phyloP scores from a whole-genome alignment of 1,140 invertebrate genomes.

The Pissodes strobi region DNA sequence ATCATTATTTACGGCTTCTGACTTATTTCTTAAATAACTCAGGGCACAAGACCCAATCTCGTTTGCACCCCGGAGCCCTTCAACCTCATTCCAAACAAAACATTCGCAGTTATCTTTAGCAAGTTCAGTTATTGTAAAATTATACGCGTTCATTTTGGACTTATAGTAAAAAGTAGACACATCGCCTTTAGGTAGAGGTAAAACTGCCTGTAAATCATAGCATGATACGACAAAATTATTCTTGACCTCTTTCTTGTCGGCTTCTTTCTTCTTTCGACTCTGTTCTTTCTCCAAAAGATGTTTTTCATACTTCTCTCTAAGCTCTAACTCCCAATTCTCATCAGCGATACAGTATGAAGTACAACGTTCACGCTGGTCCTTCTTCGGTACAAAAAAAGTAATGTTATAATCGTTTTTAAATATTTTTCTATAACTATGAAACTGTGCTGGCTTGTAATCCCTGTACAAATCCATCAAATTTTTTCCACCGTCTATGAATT shows the following conservation, averaged over 20 bases:
- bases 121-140: conserved; percentile 51
- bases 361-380: too few species aligned
- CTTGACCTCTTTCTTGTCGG: conserved; percentile 35
- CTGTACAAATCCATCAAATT: conserved; percentile 42
- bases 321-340: conserved; percentile 29
- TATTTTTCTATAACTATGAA: conserved; percentile 13
- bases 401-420: conserved; percentile 32
- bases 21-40: conserved; percentile 44
- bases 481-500: conserved; percentile 46
- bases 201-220: conserved; percentile 48
- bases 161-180: conserved; percentile 45
- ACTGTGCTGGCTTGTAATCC: conserved; percentile 34
- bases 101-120: conserved; percentile 39
- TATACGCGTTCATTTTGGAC: conserved; percentile 46
- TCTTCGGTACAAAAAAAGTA: conserved; percentile 24
- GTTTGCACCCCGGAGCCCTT: conserved; percentile 53
- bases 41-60: conserved; percentile 55
- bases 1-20: conserved; percentile 28
- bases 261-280: conserved; percentile 38
- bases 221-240: conserved; percentile 37
- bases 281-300: conserved; percentile 45
- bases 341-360: conserved; percentile 44
- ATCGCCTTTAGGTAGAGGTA: conserved; percentile 43
- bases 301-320: conserved; percentile 32
- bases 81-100: conserved; percentile 57